A percentile compares a stretch with the other conserved stretches of the same genome.
phyloP scores from a whole-genome alignment of 2,888 invertebrate species.

The Nemurella pictetii region DNA sequence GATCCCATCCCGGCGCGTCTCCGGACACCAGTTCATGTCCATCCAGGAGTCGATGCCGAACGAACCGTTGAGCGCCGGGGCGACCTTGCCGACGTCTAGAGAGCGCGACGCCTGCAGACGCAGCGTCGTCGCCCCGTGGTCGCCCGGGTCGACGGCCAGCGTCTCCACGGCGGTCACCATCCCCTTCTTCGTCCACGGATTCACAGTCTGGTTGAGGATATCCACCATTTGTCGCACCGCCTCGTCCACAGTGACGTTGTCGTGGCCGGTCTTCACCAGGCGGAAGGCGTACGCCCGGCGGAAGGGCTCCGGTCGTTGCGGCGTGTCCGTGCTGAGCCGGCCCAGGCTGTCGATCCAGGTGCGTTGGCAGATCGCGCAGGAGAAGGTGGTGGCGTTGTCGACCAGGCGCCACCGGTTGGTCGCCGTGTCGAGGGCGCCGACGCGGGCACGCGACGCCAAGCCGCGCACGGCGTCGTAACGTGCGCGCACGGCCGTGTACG shows the following conservation, averaged over 20 bases:
- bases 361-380: background rate
- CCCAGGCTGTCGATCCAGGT: background rate
- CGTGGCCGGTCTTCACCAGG: background rate
- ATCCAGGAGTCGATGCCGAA: background rate
- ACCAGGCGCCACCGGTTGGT: background rate
- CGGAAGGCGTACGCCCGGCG: background rate
- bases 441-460: background rate
- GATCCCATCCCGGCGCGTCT: background rate
- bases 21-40: background rate
- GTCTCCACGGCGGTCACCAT: background rate
- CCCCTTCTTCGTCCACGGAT: background rate
- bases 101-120: background rate
- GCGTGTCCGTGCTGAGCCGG: background rate
- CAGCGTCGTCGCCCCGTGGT: background rate
- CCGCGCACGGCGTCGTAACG: background rate
- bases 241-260: background rate
- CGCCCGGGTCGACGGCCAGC: background rate
- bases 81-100: background rate
- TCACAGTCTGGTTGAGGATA: background rate
- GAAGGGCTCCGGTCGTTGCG: background rate
- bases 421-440: background rate
- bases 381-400: background rate
- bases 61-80: background rate
- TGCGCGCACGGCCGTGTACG: background rate
- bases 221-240: background rate